Base-by-base conservation (phyloP, 2,113 vertebrate species). In the Engystomops pustulosus region DNA sequence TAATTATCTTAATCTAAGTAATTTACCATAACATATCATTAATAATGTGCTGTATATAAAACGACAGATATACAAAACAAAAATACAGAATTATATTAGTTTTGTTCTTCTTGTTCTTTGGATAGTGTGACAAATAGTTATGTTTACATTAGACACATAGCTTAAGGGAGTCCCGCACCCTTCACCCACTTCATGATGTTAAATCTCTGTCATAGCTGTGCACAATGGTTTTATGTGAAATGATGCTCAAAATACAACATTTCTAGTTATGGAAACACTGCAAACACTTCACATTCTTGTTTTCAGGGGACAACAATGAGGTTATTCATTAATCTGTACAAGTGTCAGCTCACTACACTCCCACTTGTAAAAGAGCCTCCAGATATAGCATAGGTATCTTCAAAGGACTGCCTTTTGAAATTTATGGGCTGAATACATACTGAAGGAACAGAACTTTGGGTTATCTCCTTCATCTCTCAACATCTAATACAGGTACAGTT, bases 171-270 rank as follows among this genome's bases (percentile, higher is more conserved):
- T 80, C 25, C 78, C 77, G 25, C 60, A 47, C 38, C 78, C 38
- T 47, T 68, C 18, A 47, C 60, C 41, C 53, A 25, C 9, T 45
- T 45, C 44, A 11, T 25, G 44, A 23, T n/a, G 49, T 1, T 9
- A 25, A 47, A 27, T 30, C n/a, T 47, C 27, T n/a, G 41, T 55
- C 34, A 36, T 78, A 78, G 51, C 9, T 30, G 6, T 58, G 74
- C 12, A 18, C 14, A 45, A 12, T 27, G 12, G 27, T 80, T 80
- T 80, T 80, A 68, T 80, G 78, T 80, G 60, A 80, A 30, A 47
- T 45, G 15, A 38, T 65, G 58, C 17, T 65, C 58, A 45, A 18
- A 49, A 68, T 45, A 47, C 58, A 47, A 45, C 23, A 14, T 20
- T 27, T 20, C 36, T 80, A 34, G 38, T 32, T 67, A 47, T 67